Conservation (phyloP, 2,888 invertebrate genomes). For the Phengaris alcon region DNA sequence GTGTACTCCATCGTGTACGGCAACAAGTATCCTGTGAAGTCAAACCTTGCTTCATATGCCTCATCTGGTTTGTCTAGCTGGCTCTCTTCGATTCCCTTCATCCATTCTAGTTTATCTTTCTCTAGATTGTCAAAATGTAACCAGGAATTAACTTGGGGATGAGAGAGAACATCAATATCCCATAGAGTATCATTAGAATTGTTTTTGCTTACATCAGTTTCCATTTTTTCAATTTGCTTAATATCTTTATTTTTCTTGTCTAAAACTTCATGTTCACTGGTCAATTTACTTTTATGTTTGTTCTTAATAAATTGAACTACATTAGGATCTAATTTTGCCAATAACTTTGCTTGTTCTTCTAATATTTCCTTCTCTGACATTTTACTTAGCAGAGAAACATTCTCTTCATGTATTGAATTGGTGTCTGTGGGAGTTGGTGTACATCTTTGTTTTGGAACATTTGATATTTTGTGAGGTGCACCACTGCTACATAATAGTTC, state of each 20-base stretch:
- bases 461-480: slow-evolving; percentile 38
- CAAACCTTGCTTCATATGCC: slow-evolving; percentile 89
- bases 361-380: slow-evolving; percentile 88
- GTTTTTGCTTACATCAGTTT: slow-evolving; percentile 31
- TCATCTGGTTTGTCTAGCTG: slow-evolving; percentile 76
- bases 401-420: slow-evolving; percentile 85
- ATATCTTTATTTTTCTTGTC: slow-evolving; percentile 13
- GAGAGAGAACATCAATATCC: slow-evolving; percentile 79
- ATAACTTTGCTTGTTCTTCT: slow-evolving; percentile 84
- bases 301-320: slow-evolving; percentile 82
- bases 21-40: slow-evolving; percentile 88
- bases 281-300: slow-evolving; percentile 50
- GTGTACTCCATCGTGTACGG: slow-evolving; percentile 83
- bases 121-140: slow-evolving; percentile 92
- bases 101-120: slow-evolving; percentile 93
- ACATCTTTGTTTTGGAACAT: slow-evolving; percentile 63
- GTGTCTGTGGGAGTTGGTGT: slow-evolving; percentile 73
- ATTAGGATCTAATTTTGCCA: slow-evolving; percentile 82
- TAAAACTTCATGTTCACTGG: slow-evolving; percentile 26
- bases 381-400: slow-evolving; percentile 81
- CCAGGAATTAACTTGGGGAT: slow-evolving; percentile 85
- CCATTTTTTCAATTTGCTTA: slow-evolving; percentile 27
- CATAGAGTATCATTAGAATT: slow-evolving; percentile 53
- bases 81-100: slow-evolving; percentile 82
- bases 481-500: slow-evolving; percentile 37